Conservation (phyloP, 2,113 vertebrate genomes). For the Psettodes erumei region DNA sequence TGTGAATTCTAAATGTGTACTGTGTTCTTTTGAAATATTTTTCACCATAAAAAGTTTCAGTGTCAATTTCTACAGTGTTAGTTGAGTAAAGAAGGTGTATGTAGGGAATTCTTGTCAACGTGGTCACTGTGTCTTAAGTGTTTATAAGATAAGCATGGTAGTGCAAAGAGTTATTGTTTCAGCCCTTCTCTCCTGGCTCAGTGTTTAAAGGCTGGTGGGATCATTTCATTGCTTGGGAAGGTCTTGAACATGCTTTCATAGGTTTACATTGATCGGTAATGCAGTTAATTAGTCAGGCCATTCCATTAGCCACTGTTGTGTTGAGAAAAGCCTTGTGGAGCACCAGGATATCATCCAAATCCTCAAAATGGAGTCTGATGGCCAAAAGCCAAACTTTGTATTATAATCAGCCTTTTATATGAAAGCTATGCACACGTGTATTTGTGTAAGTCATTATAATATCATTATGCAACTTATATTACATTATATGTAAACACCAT, state of each 20-base stretch:
- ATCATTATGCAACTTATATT: not conserved
- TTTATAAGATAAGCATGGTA: not conserved
- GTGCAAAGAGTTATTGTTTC: not conserved
- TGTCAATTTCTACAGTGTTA: too few relatives aligned
- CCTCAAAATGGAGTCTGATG: conserved; percentile 27
- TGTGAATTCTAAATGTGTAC: too few relatives aligned
- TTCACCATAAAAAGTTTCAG: too few relatives aligned
- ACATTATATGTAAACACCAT: not conserved
- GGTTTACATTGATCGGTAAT: conserved; percentile 46
- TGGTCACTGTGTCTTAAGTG: not conserved
- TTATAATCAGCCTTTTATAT: conserved; percentile 23
- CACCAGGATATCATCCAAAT: conserved; percentile 14
- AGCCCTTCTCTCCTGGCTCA: not conserved
- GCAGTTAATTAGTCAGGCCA: conserved; percentile 44
- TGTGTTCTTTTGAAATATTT: too few relatives aligned
- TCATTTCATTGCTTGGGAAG: conserved; percentile 27
- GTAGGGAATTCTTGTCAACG: too few relatives aligned
- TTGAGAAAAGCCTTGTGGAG: conserved; percentile 25
- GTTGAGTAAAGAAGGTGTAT: too few relatives aligned
- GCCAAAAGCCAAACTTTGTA: conserved; percentile 26
- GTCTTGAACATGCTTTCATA: conserved; percentile 50
- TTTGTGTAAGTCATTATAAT: conserved; percentile 5
- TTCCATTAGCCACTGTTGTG: conserved; percentile 44
- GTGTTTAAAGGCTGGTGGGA: not conserved
- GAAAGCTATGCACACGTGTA: not conserved